Conservation (phyloP, 2,113 vertebrate genomes). For the Sinocyclocheilus maitianheensis region DNA sequence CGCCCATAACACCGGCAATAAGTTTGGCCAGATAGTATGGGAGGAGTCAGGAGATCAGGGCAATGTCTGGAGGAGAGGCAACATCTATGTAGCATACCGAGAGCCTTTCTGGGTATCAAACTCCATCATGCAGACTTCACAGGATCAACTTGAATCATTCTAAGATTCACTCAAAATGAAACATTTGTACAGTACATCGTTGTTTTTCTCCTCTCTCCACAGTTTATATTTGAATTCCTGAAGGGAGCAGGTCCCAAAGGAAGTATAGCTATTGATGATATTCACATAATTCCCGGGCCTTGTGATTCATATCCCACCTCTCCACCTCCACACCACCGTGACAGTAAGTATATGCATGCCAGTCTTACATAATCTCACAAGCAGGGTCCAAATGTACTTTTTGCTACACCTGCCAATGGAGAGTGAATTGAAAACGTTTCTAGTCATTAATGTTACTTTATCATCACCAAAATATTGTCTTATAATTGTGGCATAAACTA, state of each 20-base stretch:
- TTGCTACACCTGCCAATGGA: background rate
- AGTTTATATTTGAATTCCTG: conserved; percentile 75
- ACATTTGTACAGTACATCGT: background rate
- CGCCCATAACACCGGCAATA: conserved; percentile 55
- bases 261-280: conserved; percentile 73
- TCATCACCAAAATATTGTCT: background rate
- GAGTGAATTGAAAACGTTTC: background rate
- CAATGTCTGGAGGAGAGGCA: conserved; percentile 65
- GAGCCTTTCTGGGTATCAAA: conserved; percentile 74
- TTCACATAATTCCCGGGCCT: conserved; percentile 52
- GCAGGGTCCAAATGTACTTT: background rate
- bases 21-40: conserved; percentile 66
- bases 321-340: conserved; percentile 30
- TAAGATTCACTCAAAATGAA: background rate
- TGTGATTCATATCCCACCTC: conserved; percentile 60
- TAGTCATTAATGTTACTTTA: background rate
- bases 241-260: conserved; percentile 61
- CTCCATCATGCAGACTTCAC: background rate
- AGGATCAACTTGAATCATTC: background rate
- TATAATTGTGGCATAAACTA: background rate
- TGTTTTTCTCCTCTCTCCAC: background rate
- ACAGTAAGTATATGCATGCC: conserved; percentile 54
- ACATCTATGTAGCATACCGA: conserved; percentile 54
- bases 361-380: background rate
- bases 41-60: conserved; percentile 64